A percentile compares a stretch with the other conserved stretches of the same genome.
Conservation (phyloP, 1,140 invertebrate genomes). For the Scaptomyza pallida region DNA sequence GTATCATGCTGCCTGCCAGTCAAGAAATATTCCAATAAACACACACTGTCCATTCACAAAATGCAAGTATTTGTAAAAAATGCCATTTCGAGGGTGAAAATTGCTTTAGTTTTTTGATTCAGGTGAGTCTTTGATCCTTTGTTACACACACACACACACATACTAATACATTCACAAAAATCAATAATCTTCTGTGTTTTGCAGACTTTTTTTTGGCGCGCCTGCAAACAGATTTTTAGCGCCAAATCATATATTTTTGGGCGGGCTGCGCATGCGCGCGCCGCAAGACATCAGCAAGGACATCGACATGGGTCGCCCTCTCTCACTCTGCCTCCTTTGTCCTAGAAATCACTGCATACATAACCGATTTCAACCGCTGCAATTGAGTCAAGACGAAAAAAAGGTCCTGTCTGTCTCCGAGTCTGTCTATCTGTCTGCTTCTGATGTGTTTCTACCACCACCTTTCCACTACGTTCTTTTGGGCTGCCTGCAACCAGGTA, state of each 20-base stretch:
- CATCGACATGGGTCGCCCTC: conserved; percentile 21
- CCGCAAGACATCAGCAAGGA: conserved; percentile 69
- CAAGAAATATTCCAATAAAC: conserved; percentile 58
- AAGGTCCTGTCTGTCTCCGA: conserved; percentile 20
- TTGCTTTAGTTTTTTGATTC: conserved; percentile 6
- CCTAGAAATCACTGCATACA: conserved; percentile 62
- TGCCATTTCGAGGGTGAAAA: not conserved
- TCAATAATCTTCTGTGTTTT: conserved; percentile 23
- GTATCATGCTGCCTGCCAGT: conserved; percentile 33
- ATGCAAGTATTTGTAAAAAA: not conserved
- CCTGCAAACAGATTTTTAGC: conserved; percentile 62
- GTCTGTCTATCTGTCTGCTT: conserved; percentile 18
- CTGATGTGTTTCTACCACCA: conserved; percentile 63
- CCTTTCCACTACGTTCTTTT: conserved; percentile 63
- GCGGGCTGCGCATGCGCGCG: conserved; percentile 75
- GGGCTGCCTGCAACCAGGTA: conserved; percentile 74
- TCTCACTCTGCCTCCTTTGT: conserved; percentile 32
- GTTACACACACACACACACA: not conserved
- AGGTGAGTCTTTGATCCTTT: conserved; percentile 24
- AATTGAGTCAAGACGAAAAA: conserved; percentile 47
- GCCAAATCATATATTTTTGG: conserved; percentile 70
- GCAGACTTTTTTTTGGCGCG: conserved; percentile 56
- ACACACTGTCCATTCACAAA: conserved; percentile 42
- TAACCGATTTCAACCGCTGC: conserved; percentile 65
- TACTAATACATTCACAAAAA: not conserved